Evolutionary conservation across 2,888 invertebrate genomes (phyloP).

Genomic region (Axea sp.): DNA sequence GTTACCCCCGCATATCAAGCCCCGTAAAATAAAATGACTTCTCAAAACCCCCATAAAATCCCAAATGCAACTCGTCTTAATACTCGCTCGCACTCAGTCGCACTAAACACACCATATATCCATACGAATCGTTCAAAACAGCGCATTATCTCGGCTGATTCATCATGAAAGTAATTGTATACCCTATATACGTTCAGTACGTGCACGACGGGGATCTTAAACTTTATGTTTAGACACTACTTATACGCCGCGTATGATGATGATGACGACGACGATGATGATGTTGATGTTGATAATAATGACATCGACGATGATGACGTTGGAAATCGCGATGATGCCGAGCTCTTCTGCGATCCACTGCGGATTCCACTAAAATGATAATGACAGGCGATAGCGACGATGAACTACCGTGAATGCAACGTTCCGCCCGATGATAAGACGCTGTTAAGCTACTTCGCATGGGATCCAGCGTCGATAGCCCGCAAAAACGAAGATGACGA

Average conservation of each 20-base stretch:
- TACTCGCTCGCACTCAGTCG: slow-evolving; percentile 11
- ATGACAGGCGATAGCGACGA: slow-evolving; percentile 59
- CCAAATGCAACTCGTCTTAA: slow-evolving; percentile 32
- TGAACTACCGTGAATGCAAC: slow-evolving; percentile 49
- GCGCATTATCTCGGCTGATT: slow-evolving; percentile 53
- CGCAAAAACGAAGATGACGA: slow-evolving; percentile 54
- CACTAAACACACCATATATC: slow-evolving; percentile 42
- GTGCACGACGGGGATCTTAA: slow-evolving; percentile 45
- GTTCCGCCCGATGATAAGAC: slow-evolving; percentile 48
- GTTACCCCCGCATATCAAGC: slow-evolving; percentile 21
- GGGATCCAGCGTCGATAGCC: slow-evolving; percentile 34
- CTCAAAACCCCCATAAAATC: slow-evolving; percentile 38
- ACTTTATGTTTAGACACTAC: slow-evolving; percentile 57
- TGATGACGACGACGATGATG: slow-evolving; percentile 51
- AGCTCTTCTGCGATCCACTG: slow-evolving; percentile 19
- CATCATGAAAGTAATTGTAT: slow-evolving; percentile 49
- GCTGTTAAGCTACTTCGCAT: slow-evolving; percentile 57
- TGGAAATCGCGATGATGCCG: slow-evolving; percentile 38
- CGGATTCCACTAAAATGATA: slow-evolving; percentile 42
- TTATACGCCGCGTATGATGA: slow-evolving; percentile 54
- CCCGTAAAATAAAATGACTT: slow-evolving; percentile 34
- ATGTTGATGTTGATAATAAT: slow-evolving; percentile 43
- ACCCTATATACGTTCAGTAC: slow-evolving; percentile 45
- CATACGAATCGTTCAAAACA: slow-evolving; percentile 46
- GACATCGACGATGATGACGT: slow-evolving; percentile 42